These are phyloP conservation scores for Linnaemya tessellans DNA, from an alignment of 2,888 invertebrate genomes.

Conservation along the genomic window DNA sequence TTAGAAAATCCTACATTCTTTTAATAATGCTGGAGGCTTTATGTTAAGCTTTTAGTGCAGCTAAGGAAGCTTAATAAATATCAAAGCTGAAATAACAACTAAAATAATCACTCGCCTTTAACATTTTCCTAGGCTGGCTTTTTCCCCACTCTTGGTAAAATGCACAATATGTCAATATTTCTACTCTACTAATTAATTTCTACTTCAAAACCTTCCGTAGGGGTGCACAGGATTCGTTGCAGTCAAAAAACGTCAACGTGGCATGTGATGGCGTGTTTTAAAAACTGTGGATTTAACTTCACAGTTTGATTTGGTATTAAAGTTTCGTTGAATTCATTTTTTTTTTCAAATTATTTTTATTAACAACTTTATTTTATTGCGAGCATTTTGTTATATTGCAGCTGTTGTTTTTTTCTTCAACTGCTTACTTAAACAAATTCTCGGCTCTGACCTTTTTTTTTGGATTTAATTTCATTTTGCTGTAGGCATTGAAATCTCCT, in stretches of 20 bases:
- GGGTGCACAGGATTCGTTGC: neutral
- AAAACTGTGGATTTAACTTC: slow-evolving; percentile 36
- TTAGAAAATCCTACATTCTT: too few relatives aligned
- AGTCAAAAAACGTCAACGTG: neutral
- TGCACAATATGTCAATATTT: too few relatives aligned
- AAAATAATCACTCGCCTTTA: too few relatives aligned
- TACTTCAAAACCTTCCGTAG: neutral
- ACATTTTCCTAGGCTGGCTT: too few relatives aligned
- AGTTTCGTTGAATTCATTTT: slow-evolving; percentile 5
- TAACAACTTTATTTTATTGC: slow-evolving; percentile 31
- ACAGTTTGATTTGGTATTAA: slow-evolving; percentile 37
- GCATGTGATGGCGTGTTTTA: neutral
- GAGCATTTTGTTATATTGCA: slow-evolving; percentile 38
- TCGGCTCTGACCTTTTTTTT: slow-evolving; percentile 48
- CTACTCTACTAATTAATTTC: too few relatives aligned
- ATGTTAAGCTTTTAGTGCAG: too few relatives aligned
- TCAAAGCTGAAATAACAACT: too few relatives aligned
- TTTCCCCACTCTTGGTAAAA: too few relatives aligned
- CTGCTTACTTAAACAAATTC: slow-evolving; percentile 42
- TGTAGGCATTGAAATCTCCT: slow-evolving; percentile 42
- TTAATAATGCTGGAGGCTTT: too few relatives aligned
- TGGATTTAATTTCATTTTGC: slow-evolving; percentile 43
- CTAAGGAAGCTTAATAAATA: too few relatives aligned
- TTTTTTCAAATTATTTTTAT: slow-evolving; percentile 5
- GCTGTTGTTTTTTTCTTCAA: slow-evolving; percentile 23